A percentile compares a stretch with the other conserved stretches of the same genome.
These are phyloP conservation scores for Enteromius mattozi DNA, from an alignment of 2,797 vertebrate genomes.

Conservation along the genomic window DNA sequence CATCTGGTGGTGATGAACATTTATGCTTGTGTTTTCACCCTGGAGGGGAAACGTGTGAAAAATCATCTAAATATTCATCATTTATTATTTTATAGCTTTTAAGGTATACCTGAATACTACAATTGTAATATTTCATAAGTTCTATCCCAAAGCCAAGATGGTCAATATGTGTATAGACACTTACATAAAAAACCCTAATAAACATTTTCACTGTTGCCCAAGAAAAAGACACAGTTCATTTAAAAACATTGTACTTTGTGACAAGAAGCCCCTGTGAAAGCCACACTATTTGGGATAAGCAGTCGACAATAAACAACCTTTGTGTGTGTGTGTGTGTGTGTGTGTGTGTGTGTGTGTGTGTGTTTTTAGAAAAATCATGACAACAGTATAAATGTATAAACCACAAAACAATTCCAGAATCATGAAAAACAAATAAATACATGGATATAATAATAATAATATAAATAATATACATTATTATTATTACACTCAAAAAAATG, in stretches of 20 bases:
- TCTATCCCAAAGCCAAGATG: not conserved
- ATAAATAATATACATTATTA: no score
- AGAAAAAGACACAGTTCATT: not conserved
- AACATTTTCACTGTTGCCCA: not conserved
- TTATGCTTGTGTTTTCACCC: not conserved
- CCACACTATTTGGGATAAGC: not conserved
- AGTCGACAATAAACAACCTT: not conserved
- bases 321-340: no score
- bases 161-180: not conserved
- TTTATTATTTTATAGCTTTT: no score
- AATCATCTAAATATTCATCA: not conserved
- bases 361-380: no score
- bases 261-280: not conserved
- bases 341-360: no score
- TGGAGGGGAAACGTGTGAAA: not conserved
- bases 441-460: no score
- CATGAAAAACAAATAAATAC: no score
- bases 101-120: not conserved
- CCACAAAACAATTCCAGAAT: no score
- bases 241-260: not conserved
- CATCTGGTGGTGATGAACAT: constrained; percentile 40
- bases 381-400: no score
- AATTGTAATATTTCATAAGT: not conserved
- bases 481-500: no score
- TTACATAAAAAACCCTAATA: not conserved